Percentiles rank a stretch among this genome's conserved stretches.
phyloP scores from a whole-genome alignment of 2,113 vertebrate genomes.

The Natator depressus region DNA sequence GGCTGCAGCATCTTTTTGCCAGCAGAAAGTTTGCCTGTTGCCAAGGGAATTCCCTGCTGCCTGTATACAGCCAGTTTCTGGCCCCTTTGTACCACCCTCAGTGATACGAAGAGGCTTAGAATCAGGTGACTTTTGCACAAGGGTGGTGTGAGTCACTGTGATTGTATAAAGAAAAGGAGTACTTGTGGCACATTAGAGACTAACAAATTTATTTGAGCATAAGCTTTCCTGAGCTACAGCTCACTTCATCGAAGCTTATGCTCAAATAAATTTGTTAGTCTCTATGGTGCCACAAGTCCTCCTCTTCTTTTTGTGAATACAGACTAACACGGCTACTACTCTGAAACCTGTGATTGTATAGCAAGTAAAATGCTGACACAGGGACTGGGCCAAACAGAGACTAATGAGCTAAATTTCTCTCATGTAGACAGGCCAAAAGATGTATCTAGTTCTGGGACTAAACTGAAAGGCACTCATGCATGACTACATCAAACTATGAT shows the following conservation, averaged over 20 bases:
- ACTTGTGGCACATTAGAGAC: too few species aligned
- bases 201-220: too few species aligned
- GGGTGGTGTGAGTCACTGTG: background rate
- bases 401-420: background rate
- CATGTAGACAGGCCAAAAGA: background rate
- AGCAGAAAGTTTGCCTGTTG: background rate
- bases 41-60: background rate
- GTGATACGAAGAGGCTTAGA: background rate
- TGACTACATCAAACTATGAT: background rate
- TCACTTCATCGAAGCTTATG: too few species aligned
- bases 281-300: too few species aligned
- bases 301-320: too few species aligned
- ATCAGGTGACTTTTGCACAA: background rate
- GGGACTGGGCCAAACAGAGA: too few species aligned
- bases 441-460: background rate
- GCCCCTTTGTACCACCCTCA: background rate
- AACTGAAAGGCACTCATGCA: background rate
- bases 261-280: too few species aligned
- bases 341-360: background rate
- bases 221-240: too few species aligned
- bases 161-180: background rate
- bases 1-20: background rate
- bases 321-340: too few species aligned
- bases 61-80: background rate
- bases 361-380: background rate